Evolutionary conservation across 2,888 invertebrate genomes (phyloP).

Genomic region (Cynaeus angustus): DNA sequence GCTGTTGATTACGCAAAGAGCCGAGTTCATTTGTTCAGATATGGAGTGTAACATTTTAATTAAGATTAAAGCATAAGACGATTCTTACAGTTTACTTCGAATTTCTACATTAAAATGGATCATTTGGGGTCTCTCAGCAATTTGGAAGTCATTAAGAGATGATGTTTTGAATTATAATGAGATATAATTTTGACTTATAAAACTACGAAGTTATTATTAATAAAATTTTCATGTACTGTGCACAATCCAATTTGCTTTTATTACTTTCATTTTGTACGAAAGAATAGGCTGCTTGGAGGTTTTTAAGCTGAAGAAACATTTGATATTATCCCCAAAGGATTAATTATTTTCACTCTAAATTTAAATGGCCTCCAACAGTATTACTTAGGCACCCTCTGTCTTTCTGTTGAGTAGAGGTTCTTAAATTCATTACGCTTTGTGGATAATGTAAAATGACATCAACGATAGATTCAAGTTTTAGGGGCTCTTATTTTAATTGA

Average conservation of each 20-base stretch:
- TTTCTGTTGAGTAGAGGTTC: neutral
- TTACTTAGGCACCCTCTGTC: conserved; percentile 4
- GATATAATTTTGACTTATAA: conserved; percentile 22
- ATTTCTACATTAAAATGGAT: conserved; percentile 22
- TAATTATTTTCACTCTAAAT: conserved; percentile 33
- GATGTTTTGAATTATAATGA: conserved; percentile 32
- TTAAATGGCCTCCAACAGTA: conserved; percentile 19
- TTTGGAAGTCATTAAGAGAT: conserved; percentile 38
- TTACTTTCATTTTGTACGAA: conserved; percentile 23
- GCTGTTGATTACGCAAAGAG: conserved; percentile 14
- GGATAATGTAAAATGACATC: no score
- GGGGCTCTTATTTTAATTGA: no score
- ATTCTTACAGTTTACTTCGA: conserved; percentile 2
- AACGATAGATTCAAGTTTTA: no score
- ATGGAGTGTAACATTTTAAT: conserved; percentile 17
- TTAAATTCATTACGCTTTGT: neutral
- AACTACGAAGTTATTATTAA: conserved; percentile 37
- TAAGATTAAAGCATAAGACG: conserved; percentile 20
- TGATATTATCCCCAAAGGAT: conserved; percentile 20
- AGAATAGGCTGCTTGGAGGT: conserved; percentile 26
- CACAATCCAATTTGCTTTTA: conserved; percentile 29
- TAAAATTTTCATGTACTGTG: conserved; percentile 42
- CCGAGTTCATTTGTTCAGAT: conserved; percentile 8
- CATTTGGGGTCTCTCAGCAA: conserved; percentile 33
- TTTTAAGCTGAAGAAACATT: conserved; percentile 27